Evolutionary conservation across 2,797 vertebrate genomes (phyloP), one percentile per base, ranked within the genome.

Genomic region (Rachycentron canadum): DNA sequence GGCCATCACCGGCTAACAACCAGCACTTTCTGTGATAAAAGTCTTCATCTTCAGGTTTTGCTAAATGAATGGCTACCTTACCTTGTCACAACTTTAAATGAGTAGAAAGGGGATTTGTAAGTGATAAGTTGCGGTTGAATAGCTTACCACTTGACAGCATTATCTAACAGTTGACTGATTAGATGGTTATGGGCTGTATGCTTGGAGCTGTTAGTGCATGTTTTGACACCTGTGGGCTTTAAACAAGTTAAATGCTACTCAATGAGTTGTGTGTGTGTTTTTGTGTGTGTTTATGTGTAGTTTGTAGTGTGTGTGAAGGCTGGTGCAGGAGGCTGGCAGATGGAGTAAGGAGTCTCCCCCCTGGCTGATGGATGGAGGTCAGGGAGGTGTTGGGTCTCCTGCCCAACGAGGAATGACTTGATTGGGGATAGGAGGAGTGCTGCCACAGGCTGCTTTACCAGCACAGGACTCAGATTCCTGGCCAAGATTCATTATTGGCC

Each of bases 311-410:
- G 78, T 60, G 55, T 58, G 45, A 19, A 70, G 58, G 36, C 52
- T 78, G 62, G 34, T 60, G 82, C 76, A 62, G 69, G 65, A 60
- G 56, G 57, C 69, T 50, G 84, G 73, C 78, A 80, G 87, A 84
- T 86, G 89, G 91, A 94, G 94, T 92, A 92, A 91, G 88, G 79
- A 61, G 66, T 86, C 91, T 92, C 93, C 90, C 91, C 87, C 69
- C 61, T 76, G 81, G 85, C 85, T 95, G 94, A 95, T 95, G 88
- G 91, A 95, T 95, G 85, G 92, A 94, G 93, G 92, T 93, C 92
- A 93, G 79, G 71, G 72, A 90, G 86, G 86, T 73, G 76, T 82
- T 67, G 82, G 81, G 81, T 83, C 84, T 89, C 69, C 91, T 93
- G 92, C 91, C 94, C 94, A 95, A 93, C 93, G 92, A 94, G 81